These are phyloP conservation scores for Ptychochromis oligacanthus DNA, from an alignment of 2,113 vertebrate genomes.

Conservation along the genomic window DNA sequence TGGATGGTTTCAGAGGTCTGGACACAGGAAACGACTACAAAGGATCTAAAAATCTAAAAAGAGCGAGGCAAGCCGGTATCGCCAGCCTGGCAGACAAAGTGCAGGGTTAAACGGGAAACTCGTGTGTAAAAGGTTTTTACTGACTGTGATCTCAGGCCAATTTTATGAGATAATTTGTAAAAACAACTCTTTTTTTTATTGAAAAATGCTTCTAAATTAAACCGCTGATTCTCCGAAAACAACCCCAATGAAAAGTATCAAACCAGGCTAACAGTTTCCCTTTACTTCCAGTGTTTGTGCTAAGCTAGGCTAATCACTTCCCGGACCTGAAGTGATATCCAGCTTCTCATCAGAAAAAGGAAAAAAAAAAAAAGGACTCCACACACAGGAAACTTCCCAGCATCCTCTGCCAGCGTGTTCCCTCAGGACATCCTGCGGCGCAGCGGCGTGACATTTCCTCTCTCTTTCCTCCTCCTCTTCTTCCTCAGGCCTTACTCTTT, in stretches of 20 bases:
- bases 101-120: background rate
- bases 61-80: background rate
- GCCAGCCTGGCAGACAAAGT: background rate
- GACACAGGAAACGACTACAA: background rate
- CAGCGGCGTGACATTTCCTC: slow-evolving; percentile 46
- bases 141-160: background rate
- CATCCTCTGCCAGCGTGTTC: background rate
- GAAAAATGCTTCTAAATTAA: background rate
- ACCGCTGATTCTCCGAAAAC: background rate
- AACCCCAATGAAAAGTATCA: background rate
- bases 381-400: background rate
- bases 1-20: background rate
- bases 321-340: background rate
- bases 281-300: background rate
- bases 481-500: background rate
- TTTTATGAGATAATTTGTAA: background rate
- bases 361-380: slow-evolving; percentile 4
- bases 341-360: background rate
- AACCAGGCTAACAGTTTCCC: background rate
- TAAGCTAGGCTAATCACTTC: background rate
- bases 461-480: background rate
- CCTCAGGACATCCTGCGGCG: background rate
- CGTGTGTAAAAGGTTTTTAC: background rate
- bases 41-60: background rate
- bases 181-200: background rate